Base-by-base conservation (phyloP, 1,140 invertebrate genomes). In the Drosophila chauvacae region DNA sequence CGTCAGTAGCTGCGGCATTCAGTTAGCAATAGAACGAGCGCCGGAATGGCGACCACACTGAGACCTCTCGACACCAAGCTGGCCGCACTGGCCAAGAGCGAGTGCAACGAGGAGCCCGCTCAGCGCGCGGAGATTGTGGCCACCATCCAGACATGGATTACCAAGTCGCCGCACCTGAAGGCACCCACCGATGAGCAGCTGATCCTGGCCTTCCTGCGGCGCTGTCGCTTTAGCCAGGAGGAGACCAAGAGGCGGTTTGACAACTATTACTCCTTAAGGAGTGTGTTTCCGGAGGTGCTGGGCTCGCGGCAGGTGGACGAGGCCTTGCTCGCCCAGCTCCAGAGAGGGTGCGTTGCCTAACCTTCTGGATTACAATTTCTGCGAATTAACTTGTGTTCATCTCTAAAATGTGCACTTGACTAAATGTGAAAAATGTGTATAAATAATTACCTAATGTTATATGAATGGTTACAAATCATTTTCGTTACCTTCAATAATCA, bases 181-280 rank as follows among this genome's bases (percentile, higher is more conserved):
- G 80, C 91, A 0, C 77, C 88, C 63, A 77, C 63, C 2, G 95
- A 95, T 78, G 94, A 95, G 72, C 94, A 94, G 76, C 94, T 94
- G 81, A 69, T 96, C 9, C 71, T 95, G 44, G 93, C 93, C 41
- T 95, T 95, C 84, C 91, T 96, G 41, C 93, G 95, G 4, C 94
- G 95, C 42, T 94, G 94, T 76, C 96, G 96, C 83, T 95, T 94
- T 85, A 95, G 95, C 74, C 90, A 95, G 70, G 94, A 95, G 91
- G 93, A 93, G 76, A 94, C 94, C 7, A 96, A 95, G 84, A 88
- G 94, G 71, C 95, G 95, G 74, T 71, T 96, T 3, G 95, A 96
- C 70, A 94, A 94, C 91, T 95, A 93, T 86, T 95, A 95, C 76
- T 94, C 95, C 3, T 87, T 95, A 48, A 93, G 93, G 76, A 93